These are phyloP conservation scores for Vandiemenella viatica DNA, from an alignment of 2,888 invertebrate genomes.

Conservation along the genomic window DNA sequence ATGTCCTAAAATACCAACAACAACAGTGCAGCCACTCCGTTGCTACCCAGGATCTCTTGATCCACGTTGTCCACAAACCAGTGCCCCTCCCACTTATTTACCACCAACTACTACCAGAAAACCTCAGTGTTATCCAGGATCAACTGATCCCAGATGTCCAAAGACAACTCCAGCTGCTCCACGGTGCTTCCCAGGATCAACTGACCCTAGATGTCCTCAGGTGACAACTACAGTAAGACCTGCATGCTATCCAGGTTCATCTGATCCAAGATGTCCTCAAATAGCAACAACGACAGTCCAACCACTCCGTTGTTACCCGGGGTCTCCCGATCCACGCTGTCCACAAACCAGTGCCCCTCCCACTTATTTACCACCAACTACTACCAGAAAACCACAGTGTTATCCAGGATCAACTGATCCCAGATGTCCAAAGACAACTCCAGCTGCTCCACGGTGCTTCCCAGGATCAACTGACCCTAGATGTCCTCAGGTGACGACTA, in stretches of 20 bases:
- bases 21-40: constrained; percentile 10
- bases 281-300: constrained; percentile 10
- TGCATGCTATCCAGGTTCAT: constrained; percentile 9
- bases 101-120: too few species aligned
- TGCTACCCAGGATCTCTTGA: constrained; percentile 22
- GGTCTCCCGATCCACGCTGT: constrained; percentile 21
- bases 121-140: constrained; percentile 12
- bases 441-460: constrained; percentile 24
- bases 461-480: too few species aligned
- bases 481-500: too few species aligned
- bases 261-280: constrained; percentile 14
- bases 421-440: constrained; percentile 13
- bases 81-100: too few species aligned
- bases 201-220: constrained; percentile 12
- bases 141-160: constrained; percentile 3
- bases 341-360: too few species aligned
- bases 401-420: too few species aligned
- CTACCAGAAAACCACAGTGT: too few species aligned
- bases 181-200: too few species aligned
- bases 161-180: constrained; percentile 10
- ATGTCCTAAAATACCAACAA: constrained; percentile 21
- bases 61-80: constrained; percentile 21
- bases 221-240: constrained; percentile 7
- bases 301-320: constrained; percentile 18
- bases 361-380: too few species aligned